phyloP scores from a whole-genome alignment of 2,888 invertebrate genomes.

The Cloeon dipterum region DNA sequence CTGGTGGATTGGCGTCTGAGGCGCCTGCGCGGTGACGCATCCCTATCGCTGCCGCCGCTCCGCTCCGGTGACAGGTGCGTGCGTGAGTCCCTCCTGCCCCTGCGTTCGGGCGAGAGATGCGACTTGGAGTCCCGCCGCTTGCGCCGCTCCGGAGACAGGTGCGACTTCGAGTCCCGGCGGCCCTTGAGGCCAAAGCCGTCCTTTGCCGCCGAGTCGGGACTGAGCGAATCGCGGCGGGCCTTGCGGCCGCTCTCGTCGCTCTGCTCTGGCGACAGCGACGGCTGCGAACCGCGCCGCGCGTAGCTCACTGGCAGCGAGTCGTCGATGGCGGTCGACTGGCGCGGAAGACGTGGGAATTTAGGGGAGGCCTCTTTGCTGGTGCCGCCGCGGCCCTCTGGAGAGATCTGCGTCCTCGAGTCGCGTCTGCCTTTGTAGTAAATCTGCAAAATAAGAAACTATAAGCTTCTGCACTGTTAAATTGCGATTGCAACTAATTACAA shows the following conservation, averaged over 20 bases:
- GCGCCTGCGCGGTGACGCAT: constrained; percentile 24
- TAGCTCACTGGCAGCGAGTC: constrained; percentile 48
- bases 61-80: constrained; percentile 50
- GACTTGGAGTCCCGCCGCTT: constrained; percentile 4
- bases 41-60: constrained; percentile 35
- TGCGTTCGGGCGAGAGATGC: not conserved
- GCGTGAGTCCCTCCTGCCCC: not conserved
- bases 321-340: constrained; percentile 77
- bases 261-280: constrained; percentile 56
- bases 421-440: constrained; percentile 15
- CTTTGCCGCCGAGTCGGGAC: constrained; percentile 55
- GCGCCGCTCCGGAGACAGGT: constrained; percentile 10
- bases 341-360: constrained; percentile 43
- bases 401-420: constrained; percentile 15
- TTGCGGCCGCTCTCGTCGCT: constrained; percentile 30
- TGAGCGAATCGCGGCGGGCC: constrained; percentile 65
- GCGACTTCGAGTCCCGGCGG: constrained; percentile 6
- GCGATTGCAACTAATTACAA: no score
- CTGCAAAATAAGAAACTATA: no score
- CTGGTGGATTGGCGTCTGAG: constrained; percentile 60
- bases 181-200: constrained; percentile 16
- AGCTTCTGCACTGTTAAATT: no score
- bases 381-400: constrained; percentile 15
- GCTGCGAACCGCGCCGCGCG: constrained; percentile 53
- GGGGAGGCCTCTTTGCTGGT: constrained; percentile 11